These are phyloP conservation scores for Parnassius mnemosyne DNA, from an alignment of 2,888 invertebrate genomes.

Conservation along the genomic window DNA sequence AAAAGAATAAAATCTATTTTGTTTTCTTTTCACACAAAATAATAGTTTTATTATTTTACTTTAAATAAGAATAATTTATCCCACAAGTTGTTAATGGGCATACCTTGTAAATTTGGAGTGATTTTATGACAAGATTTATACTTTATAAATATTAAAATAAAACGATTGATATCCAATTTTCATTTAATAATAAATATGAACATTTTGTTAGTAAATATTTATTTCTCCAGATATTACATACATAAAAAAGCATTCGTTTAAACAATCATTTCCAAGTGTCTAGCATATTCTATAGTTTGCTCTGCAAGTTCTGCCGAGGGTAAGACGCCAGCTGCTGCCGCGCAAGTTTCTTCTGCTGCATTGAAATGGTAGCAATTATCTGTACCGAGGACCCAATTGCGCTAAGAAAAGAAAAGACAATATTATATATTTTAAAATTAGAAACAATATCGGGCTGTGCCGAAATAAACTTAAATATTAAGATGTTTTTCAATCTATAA, in stretches of 20 bases:
- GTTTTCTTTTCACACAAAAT: no score
- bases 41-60: no score
- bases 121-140: no score
- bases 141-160: no score
- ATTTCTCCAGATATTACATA: conserved; percentile 13
- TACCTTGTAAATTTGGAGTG: no score
- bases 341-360: conserved; percentile 85
- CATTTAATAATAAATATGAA: not conserved
- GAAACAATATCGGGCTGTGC: no score
- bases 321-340: conserved; percentile 81
- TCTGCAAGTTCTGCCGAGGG: conserved; percentile 95
- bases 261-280: conserved; percentile 99
- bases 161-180: not conserved
- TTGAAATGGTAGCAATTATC: conserved; percentile 92
- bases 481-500: no score
- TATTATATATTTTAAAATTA: not conserved
- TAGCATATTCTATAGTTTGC: conserved; percentile 97
- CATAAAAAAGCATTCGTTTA: conserved; percentile 70
- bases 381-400: conserved; percentile 89
- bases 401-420: conserved; percentile 68
- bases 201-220: not conserved
- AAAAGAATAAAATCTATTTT: no score
- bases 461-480: no score
- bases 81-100: no score
- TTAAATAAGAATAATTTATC: no score